Evolutionary conservation across 2,888 invertebrate genomes (phyloP).

Genomic region (Orgyia antiqua): DNA sequence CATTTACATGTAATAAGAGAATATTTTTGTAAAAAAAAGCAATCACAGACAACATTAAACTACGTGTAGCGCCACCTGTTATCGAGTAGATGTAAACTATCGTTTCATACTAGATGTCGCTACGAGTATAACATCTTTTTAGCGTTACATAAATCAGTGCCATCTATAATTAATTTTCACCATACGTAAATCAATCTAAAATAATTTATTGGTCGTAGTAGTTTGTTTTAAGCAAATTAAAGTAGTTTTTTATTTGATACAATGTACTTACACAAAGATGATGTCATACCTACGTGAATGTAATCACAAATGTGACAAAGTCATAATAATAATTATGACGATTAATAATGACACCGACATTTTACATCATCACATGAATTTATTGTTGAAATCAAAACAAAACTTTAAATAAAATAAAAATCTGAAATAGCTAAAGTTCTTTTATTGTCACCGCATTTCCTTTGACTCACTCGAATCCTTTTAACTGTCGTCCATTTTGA

Average conservation of each 20-base stretch:
- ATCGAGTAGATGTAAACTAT: slow-evolving; percentile 23
- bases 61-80: slow-evolving; percentile 42
- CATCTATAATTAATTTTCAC: slow-evolving; percentile 29
- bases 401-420: slow-evolving; percentile 57
- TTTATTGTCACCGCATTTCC: slow-evolving; percentile 44
- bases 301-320: too few relatives aligned
- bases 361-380: slow-evolving; percentile 26
- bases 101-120: slow-evolving; percentile 21
- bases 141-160: slow-evolving; percentile 36
- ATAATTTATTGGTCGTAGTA: too few relatives aligned
- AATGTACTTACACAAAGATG: too few relatives aligned
- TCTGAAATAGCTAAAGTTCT: slow-evolving; percentile 49
- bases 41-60: slow-evolving; percentile 15
- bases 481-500: too few relatives aligned
- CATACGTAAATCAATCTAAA: not conserved
- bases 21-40: slow-evolving; percentile 30
- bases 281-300: too few relatives aligned
- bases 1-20: slow-evolving; percentile 53
- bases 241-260: too few relatives aligned
- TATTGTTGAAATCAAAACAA: slow-evolving; percentile 61
- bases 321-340: not conserved
- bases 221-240: too few relatives aligned
- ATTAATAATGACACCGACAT: slow-evolving; percentile 7
- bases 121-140: slow-evolving; percentile 17
- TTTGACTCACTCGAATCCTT: slow-evolving; percentile 12